These are phyloP conservation scores for Morpho achilles DNA, from an alignment of 2,888 invertebrate genomes.

Conservation along the genomic window DNA sequence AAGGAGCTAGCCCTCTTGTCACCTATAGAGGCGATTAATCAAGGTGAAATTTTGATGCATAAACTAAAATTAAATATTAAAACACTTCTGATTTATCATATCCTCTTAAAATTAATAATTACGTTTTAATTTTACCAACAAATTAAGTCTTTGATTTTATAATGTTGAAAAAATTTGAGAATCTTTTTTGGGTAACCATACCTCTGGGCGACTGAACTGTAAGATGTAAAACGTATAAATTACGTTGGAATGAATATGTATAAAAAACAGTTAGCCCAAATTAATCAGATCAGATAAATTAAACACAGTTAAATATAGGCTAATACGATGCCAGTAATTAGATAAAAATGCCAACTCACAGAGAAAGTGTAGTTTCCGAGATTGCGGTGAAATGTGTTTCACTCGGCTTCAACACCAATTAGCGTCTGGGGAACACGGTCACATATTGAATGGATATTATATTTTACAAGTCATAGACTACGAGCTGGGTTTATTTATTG, in stretches of 20 bases:
- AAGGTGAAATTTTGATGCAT: too few relatives aligned
- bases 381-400: conserved; percentile 30
- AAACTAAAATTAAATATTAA: too few relatives aligned
- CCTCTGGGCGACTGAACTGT: background rate
- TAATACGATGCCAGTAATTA: conserved; percentile 28
- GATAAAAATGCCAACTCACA: conserved; percentile 34
- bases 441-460: conserved; percentile 13
- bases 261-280: conserved; percentile 14
- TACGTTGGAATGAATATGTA: conserved; percentile 10
- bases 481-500: too few relatives aligned
- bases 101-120: too few relatives aligned
- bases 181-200: too few relatives aligned
- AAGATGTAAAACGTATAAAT: background rate
- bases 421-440: conserved; percentile 24
- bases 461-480: background rate
- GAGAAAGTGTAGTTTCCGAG: conserved; percentile 33
- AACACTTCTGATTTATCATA: too few relatives aligned
- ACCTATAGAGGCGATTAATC: too few relatives aligned
- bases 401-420: conserved; percentile 21
- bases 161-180: too few relatives aligned
- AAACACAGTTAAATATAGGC: conserved; percentile 24
- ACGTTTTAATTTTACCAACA: too few relatives aligned
- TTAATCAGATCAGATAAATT: conserved; percentile 15
- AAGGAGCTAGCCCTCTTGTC: too few relatives aligned
- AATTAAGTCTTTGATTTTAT: too few relatives aligned